phyloP scores from a whole-genome alignment of 2,888 invertebrate genomes.

The Portevinia maculata region DNA sequence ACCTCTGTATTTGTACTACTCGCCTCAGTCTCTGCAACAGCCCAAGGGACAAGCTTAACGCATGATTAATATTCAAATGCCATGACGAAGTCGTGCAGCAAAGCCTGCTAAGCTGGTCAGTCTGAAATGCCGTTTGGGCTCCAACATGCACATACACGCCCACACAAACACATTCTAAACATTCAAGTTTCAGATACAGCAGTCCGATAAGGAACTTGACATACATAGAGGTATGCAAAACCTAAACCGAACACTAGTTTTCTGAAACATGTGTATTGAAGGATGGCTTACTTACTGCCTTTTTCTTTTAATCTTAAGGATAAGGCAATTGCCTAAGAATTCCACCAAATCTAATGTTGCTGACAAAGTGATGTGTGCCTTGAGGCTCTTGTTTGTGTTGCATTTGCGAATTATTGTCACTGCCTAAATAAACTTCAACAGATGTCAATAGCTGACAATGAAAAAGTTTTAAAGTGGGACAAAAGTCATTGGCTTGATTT shows the following conservation, averaged over 20 bases:
- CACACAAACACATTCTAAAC: conserved; percentile 31
- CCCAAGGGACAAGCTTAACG: conserved; percentile 51
- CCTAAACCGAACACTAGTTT: conserved; percentile 14
- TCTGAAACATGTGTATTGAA: conserved; percentile 30
- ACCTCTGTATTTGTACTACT: not conserved
- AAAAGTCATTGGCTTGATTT: conserved; percentile 32
- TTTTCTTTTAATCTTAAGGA: conserved; percentile 18
- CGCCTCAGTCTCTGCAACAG: not conserved
- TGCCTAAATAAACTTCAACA: conserved; percentile 9
- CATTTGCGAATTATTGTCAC: conserved; percentile 13
- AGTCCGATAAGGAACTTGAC: conserved; percentile 34
- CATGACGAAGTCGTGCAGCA: conserved; percentile 71
- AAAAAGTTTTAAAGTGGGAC: conserved; percentile 11
- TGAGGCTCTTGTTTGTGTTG: conserved; percentile 27
- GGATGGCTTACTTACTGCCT: conserved; percentile 27
- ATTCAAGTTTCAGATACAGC: conserved; percentile 38
- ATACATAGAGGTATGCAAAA: conserved; percentile 22
- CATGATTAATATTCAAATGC: conserved; percentile 74
- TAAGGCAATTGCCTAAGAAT: conserved; percentile 30
- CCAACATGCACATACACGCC: not conserved
- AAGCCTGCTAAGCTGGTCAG: conserved; percentile 57
- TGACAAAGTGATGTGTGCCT: conserved; percentile 20
- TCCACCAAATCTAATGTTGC: conserved; percentile 16
- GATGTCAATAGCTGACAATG: conserved; percentile 47
- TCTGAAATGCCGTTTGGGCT: conserved; percentile 45